These are phyloP conservation scores for Stegophylla sp. DNA, from an alignment of 2,888 invertebrate species.

Conservation along the genomic window DNA sequence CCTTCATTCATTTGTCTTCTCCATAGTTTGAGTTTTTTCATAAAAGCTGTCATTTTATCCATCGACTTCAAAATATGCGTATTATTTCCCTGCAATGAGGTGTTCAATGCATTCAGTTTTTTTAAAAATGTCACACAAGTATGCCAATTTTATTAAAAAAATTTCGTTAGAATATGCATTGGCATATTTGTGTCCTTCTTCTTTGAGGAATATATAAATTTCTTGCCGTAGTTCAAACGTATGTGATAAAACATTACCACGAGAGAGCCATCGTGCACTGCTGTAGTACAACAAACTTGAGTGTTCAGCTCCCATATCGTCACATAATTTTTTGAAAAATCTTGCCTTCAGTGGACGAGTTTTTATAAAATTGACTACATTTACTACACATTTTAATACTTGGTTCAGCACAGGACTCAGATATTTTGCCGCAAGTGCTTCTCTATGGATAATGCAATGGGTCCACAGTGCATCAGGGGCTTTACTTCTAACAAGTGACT, in stretches of 20 bases:
- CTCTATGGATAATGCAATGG: constrained; percentile 60
- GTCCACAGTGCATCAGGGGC: constrained; percentile 58
- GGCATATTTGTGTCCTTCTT: constrained; percentile 23
- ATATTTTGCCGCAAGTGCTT: constrained; percentile 43
- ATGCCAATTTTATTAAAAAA: constrained; percentile 27
- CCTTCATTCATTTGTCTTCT: constrained; percentile 21
- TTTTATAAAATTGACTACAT: constrained; percentile 27
- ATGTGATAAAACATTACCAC: constrained; percentile 33
- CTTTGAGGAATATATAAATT: constrained; percentile 12
- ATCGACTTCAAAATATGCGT: constrained; percentile 7
- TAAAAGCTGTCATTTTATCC: constrained; percentile 22
- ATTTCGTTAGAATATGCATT: neutral
- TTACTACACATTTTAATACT: constrained; percentile 11
- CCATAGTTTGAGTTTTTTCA: constrained; percentile 10
- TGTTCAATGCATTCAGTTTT: constrained; percentile 20
- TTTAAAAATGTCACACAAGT: constrained; percentile 39
- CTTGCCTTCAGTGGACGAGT: constrained; percentile 20
- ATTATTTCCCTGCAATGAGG: constrained; percentile 13
- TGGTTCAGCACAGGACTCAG: constrained; percentile 29
- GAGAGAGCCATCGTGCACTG: constrained; percentile 10
- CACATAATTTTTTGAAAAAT: constrained; percentile 31
- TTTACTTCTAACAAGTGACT: too few species aligned
- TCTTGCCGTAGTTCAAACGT: constrained; percentile 20
- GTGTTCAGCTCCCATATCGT: constrained; percentile 27
- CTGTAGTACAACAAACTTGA: constrained; percentile 8